Conservation (phyloP, 2,888 invertebrate species). For the Chrysodeixis includens region DNA sequence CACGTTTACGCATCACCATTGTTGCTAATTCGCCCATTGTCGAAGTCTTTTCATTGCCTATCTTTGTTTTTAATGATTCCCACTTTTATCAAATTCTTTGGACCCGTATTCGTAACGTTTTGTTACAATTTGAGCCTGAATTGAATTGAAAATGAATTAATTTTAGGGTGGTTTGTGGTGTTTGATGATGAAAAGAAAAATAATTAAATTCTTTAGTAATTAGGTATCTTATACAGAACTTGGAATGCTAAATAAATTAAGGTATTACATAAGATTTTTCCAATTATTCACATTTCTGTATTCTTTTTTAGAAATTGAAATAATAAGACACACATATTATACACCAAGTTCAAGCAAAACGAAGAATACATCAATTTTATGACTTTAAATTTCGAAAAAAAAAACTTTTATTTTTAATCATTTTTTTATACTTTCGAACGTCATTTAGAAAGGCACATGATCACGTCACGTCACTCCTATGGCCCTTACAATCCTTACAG, state of each 20-base stretch:
- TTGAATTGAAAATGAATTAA: background rate
- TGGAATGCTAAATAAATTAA: no score
- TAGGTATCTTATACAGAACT: no score
- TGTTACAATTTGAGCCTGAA: slow-evolving; percentile 18
- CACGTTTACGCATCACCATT: slow-evolving; percentile 49
- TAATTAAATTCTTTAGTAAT: no score
- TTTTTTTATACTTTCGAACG: background rate
- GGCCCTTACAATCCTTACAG: slow-evolving; percentile 43
- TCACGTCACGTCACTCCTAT: slow-evolving; percentile 43
- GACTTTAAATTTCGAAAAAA: no score
- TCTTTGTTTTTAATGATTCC: slow-evolving; percentile 55
- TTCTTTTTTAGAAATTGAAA: no score
- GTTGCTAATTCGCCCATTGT: slow-evolving; percentile 57
- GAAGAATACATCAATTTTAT: no score
- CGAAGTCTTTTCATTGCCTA: slow-evolving; percentile 43
- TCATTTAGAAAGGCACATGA: slow-evolving; percentile 37
- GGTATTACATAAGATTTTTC: no score
- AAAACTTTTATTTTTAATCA: no score
- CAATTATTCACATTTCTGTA: no score
- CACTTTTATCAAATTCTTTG: slow-evolving; percentile 41
- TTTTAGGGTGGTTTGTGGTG: background rate
- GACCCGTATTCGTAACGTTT: slow-evolving; percentile 18
- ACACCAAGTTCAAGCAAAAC: no score
- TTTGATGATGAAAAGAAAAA: background rate
- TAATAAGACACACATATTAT: no score